Evolutionary conservation across 2,888 invertebrate species (phyloP), one percentile per base, ranked within the genome.

Genomic region (Lingula anatina): DNA sequence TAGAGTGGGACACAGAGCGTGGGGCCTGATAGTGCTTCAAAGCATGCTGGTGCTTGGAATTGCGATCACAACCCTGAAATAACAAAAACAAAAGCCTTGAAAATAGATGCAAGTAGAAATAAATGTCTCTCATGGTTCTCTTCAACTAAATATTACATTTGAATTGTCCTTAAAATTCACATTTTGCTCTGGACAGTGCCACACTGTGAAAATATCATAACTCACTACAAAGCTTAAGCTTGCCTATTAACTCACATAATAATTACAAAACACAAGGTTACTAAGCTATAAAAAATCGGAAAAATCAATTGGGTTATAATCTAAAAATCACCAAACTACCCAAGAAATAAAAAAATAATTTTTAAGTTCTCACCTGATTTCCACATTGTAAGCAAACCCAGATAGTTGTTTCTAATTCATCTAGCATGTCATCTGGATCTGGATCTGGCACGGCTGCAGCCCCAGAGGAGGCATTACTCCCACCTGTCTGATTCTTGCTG

Each of bases 381-480:
- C 71, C 73, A 63, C 74, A 74, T 54, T 72, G 73, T 31, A 74
- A 58, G 59, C 74, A 74, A 20, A 71, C 59, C 68, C 71, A 74
- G 15, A 73, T 53, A 5, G 65, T 65, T 12, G 65, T 47, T 37
- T 70, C 68, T 3, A 37, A 37, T 15, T 54, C 50, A 20, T n/a
- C n/a, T n/a, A n/a, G n/a, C n/a, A n/a, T n/a, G n/a, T n/a, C n/a
- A n/a, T n/a, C n/a, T n/a, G n/a, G n/a, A n/a, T n/a, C n/a, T n/a
- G n/a, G n/a, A n/a, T 64, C 65, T 1, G 45, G 25, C 3, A 60
- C 47, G 18, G 45, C 45, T 23, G 60, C 62, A 23, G 59, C 60
- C 15, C 56, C 59, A 5, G 59, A 54, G 2, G 62, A 56, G n/a
- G 37, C 44, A 1, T 45, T 45, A 3, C 42, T 47, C n/a, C 35